phyloP scores from a whole-genome alignment of 1,140 invertebrate genomes.

The Steinernema feltiae region DNA sequence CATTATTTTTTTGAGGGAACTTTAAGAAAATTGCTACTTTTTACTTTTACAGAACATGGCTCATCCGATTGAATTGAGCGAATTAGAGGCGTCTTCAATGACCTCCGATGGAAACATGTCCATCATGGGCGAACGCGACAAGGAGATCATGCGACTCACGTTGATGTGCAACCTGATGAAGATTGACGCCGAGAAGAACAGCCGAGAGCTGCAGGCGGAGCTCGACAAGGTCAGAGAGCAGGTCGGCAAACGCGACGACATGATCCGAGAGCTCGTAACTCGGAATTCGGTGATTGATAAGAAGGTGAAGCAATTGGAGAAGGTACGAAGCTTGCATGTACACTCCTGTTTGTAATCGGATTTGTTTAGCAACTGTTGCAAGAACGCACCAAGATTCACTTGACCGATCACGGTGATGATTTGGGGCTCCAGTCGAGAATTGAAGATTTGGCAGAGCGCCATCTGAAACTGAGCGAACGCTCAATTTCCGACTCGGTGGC shows the following conservation, averaged over 20 bases:
- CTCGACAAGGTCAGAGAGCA: neutral
- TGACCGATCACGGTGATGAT: neutral
- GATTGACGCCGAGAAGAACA: neutral
- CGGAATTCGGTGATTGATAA: neutral
- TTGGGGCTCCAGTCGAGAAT: neutral
- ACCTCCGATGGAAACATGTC: constrained; percentile 4
- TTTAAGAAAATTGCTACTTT: no score
- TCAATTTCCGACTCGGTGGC: neutral
- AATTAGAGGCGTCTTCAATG: no score
- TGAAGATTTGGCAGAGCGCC: neutral
- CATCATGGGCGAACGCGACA: neutral
- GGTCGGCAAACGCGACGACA: constrained; percentile 1
- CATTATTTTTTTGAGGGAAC: no score
- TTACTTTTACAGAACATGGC: no score
- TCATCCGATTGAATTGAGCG: no score
- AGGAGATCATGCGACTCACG: neutral
- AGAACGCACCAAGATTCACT: neutral
- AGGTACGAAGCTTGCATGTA: neutral
- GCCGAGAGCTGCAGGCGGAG: neutral
- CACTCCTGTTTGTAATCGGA: neutral
- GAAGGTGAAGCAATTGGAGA: neutral
- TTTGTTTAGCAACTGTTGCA: neutral
- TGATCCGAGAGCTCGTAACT: neutral
- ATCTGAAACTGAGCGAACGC: neutral
- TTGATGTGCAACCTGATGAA: neutral